Evolutionary conservation across 2,888 invertebrate genomes (phyloP), one percentile per base, ranked within the genome.

Genomic region (Noctua janthina): DNA sequence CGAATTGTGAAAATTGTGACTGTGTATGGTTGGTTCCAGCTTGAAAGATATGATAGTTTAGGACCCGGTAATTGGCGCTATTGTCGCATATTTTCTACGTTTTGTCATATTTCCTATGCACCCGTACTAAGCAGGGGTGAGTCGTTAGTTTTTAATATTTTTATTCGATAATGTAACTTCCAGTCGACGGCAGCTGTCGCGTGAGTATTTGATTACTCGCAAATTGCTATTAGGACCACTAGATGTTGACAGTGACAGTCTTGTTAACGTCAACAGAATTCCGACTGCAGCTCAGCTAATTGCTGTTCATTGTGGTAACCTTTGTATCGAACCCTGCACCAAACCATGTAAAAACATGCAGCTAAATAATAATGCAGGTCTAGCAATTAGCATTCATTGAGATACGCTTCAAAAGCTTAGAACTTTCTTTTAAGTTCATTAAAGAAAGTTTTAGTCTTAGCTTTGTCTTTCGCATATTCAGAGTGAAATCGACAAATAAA

Each of bases 151-250:
- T 35, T 23, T 29, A 10, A 70, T 17, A 56, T 49, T 75, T 62
- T 49, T 56, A 59, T 15, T 78, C 29, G 4, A 46, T 49, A 49
- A 46, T 51, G 23, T 78, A 71, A 76, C 20, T 74, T 68, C 20
- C 62, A 43, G 29, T 56, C 49, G 54, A 76, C 49, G 64, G 62
- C 74, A 39, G 71, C 43, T 79, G 87, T 78, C 64, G 39, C 39
- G 29, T 74, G 62, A 51, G 67, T 67, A 70, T 84, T 87, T 51
- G 70, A 87, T 79, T 74, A 73, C 49, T 74, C 29, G 82, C 87
- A 87, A 84, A 87, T 87, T 84, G 76, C 79, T 87, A 75, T 87
- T 87, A 79, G 39, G n/a, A 51, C 75, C 62, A 76, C 62, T 76
- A 73, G 35, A 74, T 46, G 70, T 74, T 76, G 85, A 84, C 84